These are phyloP conservation scores for Morpho deidamia DNA, from an alignment of 2,888 invertebrate species.

Conservation along the genomic window DNA sequence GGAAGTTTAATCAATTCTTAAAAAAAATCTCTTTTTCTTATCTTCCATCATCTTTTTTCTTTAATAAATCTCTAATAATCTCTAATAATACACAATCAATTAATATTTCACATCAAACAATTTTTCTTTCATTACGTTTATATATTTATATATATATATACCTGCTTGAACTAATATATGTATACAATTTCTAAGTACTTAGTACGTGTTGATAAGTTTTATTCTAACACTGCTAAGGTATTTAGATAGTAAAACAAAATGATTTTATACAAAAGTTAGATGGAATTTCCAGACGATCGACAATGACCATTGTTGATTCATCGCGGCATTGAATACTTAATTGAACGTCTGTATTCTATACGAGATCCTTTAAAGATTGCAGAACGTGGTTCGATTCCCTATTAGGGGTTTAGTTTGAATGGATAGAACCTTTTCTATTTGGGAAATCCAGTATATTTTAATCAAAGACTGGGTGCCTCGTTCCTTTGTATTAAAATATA, in stretches of 20 bases:
- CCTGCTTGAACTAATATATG: too few species aligned
- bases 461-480: neutral
- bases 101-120: too few species aligned
- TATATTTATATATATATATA: too few species aligned
- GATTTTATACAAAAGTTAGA: slow-evolving; percentile 3
- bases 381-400: slow-evolving; percentile 14
- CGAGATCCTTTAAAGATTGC: slow-evolving; percentile 14
- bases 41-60: too few species aligned
- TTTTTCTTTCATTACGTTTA: too few species aligned
- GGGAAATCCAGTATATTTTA: neutral
- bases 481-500: neutral
- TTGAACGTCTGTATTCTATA: slow-evolving; percentile 15
- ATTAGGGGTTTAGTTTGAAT: slow-evolving; percentile 2
- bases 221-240: too few species aligned
- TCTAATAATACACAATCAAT: too few species aligned
- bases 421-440: slow-evolving; percentile 4
- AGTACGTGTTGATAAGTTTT: too few species aligned
- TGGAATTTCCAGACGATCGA: slow-evolving; percentile 22
- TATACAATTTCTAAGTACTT: too few species aligned
- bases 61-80: too few species aligned
- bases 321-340: slow-evolving; percentile 18
- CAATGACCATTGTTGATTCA: slow-evolving; percentile 23
- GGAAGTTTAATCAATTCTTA: too few species aligned
- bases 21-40: too few species aligned
- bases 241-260: neutral